Evolutionary conservation across 1,140 invertebrate genomes (phyloP).

Genomic region (Drosophila carrolli): DNA sequence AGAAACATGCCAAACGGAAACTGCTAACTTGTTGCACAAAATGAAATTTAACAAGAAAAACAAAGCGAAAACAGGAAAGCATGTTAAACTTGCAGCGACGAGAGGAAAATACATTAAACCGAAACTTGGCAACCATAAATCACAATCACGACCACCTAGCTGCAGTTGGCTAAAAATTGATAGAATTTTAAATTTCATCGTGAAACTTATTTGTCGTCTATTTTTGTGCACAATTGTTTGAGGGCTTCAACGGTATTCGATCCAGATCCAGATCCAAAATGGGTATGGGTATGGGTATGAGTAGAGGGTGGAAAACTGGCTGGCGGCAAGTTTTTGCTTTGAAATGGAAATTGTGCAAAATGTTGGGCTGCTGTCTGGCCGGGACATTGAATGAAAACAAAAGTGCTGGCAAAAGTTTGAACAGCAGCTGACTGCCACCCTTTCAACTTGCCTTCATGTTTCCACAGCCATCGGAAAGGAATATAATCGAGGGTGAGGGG

Average conservation of each 20-base stretch:
- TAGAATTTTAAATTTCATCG: slow-evolving; percentile 65
- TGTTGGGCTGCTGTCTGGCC: slow-evolving; percentile 44
- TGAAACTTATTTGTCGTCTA: slow-evolving; percentile 56
- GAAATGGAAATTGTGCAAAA: slow-evolving; percentile 67
- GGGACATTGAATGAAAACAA: slow-evolving; percentile 58
- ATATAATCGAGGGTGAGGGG: not conserved
- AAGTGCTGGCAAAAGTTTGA: slow-evolving; percentile 50
- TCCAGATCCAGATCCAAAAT: slow-evolving; percentile 6
- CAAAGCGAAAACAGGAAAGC: not conserved
- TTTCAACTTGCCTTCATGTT: not conserved
- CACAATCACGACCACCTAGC: slow-evolving; percentile 28
- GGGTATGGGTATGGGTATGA: not conserved
- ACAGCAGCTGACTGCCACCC: slow-evolving; percentile 32
- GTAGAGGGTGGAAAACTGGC: slow-evolving; percentile 13
- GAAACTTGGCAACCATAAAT: slow-evolving; percentile 40
- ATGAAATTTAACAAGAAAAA: slow-evolving; percentile 1
- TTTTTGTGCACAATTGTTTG: slow-evolving; percentile 56
- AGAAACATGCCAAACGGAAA: not conserved
- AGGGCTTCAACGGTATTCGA: slow-evolving; percentile 20
- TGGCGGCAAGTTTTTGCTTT: slow-evolving; percentile 61
- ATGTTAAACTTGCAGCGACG: slow-evolving; percentile 21
- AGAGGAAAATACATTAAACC: slow-evolving; percentile 18
- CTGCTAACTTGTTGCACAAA: slow-evolving; percentile 26
- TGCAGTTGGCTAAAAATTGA: slow-evolving; percentile 49
- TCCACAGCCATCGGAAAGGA: not conserved